These are phyloP conservation scores for Conger conger DNA, from an alignment of 2,113 vertebrate genomes.

Conservation along the genomic window DNA sequence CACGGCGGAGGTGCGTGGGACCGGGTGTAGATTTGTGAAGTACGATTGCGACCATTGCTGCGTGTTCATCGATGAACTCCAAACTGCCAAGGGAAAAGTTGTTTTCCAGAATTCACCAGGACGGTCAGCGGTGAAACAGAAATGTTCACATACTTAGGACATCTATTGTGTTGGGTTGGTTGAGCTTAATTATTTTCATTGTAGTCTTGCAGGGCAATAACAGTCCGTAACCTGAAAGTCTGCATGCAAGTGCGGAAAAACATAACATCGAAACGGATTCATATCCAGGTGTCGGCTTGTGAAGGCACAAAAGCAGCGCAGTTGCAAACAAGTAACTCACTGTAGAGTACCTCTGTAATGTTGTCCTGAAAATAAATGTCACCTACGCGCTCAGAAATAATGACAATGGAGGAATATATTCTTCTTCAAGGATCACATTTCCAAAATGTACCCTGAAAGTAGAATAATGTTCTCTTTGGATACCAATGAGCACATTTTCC, in stretches of 20 bases:
- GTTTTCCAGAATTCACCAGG: slow-evolving; percentile 58
- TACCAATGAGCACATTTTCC: no score
- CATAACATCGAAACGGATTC: slow-evolving; percentile 59
- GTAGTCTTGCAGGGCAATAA: slow-evolving; percentile 46
- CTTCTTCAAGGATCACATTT: no score
- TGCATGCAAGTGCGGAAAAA: slow-evolving; percentile 55
- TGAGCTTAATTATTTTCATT: neutral
- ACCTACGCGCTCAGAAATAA: no score
- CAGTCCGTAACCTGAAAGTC: slow-evolving; percentile 51
- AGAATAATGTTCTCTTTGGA: no score
- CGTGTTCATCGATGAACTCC: slow-evolving; percentile 58
- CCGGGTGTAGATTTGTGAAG: slow-evolving; percentile 35
- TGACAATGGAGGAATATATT: no score
- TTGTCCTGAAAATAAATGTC: no score
- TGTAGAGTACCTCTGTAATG: no score
- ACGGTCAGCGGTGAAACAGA: slow-evolving; percentile 42
- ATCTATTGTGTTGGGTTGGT: neutral
- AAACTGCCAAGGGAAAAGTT: slow-evolving; percentile 35
- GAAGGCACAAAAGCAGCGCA: slow-evolving; percentile 32
- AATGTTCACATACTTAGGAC: neutral
- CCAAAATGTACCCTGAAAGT: no score
- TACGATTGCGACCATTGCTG: slow-evolving; percentile 42
- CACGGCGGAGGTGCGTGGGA: slow-evolving; percentile 36
- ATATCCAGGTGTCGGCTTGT: slow-evolving; percentile 47
- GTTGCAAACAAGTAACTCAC: no score